phyloP scores from a whole-genome alignment of 2,113 vertebrate genomes.

The Eulacestoma nigropectus region DNA sequence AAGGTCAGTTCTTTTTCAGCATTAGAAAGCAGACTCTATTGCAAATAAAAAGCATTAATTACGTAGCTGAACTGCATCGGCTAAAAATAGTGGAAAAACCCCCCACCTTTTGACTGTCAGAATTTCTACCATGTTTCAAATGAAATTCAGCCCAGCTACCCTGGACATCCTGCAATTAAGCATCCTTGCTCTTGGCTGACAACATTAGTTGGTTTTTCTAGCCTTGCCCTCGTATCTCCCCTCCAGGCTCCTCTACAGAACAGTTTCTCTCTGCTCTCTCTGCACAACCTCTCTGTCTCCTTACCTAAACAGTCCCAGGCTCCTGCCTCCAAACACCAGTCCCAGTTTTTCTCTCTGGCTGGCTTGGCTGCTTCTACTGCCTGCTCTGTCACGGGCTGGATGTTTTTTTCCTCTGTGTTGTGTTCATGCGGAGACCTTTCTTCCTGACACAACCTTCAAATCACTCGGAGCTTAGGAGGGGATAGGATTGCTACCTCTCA shows the following conservation, averaged over 20 bases:
- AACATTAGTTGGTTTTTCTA: background rate
- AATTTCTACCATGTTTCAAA: background rate
- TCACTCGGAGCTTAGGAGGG: background rate
- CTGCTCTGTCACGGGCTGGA: background rate
- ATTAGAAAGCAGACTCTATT: background rate
- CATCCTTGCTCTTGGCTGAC: background rate
- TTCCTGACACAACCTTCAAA: slow-evolving; percentile 40
- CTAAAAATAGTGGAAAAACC: background rate
- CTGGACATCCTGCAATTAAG: background rate
- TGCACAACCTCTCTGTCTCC: slow-evolving; percentile 8
- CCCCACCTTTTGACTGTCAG: background rate
- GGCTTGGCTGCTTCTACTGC: background rate
- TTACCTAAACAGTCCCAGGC: slow-evolving; percentile 6
- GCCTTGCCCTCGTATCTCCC: background rate
- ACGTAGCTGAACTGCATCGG: background rate
- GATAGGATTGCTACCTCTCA: slow-evolving; percentile 43
- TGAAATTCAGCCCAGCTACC: background rate
- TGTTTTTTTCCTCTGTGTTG: background rate
- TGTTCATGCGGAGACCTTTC: background rate
- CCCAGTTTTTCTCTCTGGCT: background rate
- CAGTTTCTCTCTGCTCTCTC: background rate
- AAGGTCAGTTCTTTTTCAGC: background rate
- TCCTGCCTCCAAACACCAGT: background rate
- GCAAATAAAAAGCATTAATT: background rate
- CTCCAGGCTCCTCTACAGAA: background rate